phyloP scores from a whole-genome alignment of 2,797 vertebrate genomes.

The Onychomys torridus region DNA sequence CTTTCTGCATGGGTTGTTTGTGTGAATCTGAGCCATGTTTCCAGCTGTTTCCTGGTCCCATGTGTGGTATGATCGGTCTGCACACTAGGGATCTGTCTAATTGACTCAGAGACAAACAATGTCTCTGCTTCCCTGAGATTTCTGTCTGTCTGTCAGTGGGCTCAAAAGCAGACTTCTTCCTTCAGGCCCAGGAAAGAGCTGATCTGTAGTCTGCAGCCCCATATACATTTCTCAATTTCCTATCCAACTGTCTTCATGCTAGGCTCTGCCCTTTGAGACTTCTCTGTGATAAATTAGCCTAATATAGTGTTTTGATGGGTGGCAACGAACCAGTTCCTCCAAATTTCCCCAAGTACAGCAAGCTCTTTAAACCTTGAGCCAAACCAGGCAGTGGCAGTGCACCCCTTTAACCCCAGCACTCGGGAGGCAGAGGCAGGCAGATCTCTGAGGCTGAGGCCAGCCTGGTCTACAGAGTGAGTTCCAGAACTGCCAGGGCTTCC shows the following conservation, averaged over 20 bases:
- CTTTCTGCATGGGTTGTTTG: not conserved
- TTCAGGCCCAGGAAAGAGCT: not conserved
- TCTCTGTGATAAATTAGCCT: not conserved
- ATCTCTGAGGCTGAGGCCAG: not conserved
- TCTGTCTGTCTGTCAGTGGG: not conserved
- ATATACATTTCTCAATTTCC: not conserved
- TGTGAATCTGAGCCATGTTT: not conserved
- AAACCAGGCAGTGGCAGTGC: accelerated
- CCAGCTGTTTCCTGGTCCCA: not conserved
- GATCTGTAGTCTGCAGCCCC: too few species aligned
- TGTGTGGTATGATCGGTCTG: not conserved
- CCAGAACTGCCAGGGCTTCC: not conserved
- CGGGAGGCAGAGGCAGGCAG: not conserved
- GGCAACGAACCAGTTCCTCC: not conserved
- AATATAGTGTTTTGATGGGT: not conserved
- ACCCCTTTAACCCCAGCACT: not conserved
- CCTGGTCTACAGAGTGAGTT: not conserved
- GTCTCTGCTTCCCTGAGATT: not conserved
- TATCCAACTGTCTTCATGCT: not conserved
- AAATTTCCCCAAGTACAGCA: not conserved
- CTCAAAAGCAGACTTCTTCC: not conserved
- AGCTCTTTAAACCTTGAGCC: not conserved
- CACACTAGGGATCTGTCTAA: not conserved
- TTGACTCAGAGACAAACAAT: not conserved
- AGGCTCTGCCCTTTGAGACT: not conserved